These are phyloP conservation scores for Zoroaster sp. DNA, from an alignment of 53 echinoderm and acorn worm species.

Conservation along the genomic window DNA sequence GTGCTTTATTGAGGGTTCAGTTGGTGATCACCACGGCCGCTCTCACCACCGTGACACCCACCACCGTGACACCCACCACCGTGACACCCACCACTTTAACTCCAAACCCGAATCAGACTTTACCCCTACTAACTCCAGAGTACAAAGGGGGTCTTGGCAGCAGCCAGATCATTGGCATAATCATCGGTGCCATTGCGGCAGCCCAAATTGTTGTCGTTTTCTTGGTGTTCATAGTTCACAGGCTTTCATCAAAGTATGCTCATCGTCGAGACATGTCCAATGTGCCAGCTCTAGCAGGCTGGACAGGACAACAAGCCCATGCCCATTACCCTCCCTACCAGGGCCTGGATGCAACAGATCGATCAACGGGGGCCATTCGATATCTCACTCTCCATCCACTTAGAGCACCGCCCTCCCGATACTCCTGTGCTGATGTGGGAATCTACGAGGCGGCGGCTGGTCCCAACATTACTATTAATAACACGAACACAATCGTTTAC, in stretches of 20 bases:
- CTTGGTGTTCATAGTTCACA: conserved; percentile 15
- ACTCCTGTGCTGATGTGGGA: conserved; percentile 1
- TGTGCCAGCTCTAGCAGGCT: conserved; percentile 24
- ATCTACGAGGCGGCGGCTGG: conserved; percentile 6
- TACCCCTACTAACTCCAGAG: not conserved
- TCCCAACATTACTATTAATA: too few species aligned
- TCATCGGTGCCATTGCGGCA: conserved; percentile 1
- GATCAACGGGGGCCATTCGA: not conserved
- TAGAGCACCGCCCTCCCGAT: not conserved
- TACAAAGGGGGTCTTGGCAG: not conserved
- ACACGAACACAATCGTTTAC: not conserved
- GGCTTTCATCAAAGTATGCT: not conserved
- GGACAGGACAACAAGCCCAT: not conserved
- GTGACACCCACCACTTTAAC: not conserved
- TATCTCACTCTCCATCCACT: conserved; percentile 33
- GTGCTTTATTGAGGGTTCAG: conserved; percentile 51
- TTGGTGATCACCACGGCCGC: not conserved
- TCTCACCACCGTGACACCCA: not conserved
- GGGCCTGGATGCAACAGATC: not conserved
- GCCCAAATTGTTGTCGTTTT: conserved; percentile 11
- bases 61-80: not conserved
- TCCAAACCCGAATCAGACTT: conserved; percentile 14
- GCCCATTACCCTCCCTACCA: not conserved
- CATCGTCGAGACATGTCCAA: conserved; percentile 10
- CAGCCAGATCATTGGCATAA: not conserved